Evolutionary conservation across 2,113 vertebrate genomes (phyloP).

Genomic region (Sialia sialis): DNA sequence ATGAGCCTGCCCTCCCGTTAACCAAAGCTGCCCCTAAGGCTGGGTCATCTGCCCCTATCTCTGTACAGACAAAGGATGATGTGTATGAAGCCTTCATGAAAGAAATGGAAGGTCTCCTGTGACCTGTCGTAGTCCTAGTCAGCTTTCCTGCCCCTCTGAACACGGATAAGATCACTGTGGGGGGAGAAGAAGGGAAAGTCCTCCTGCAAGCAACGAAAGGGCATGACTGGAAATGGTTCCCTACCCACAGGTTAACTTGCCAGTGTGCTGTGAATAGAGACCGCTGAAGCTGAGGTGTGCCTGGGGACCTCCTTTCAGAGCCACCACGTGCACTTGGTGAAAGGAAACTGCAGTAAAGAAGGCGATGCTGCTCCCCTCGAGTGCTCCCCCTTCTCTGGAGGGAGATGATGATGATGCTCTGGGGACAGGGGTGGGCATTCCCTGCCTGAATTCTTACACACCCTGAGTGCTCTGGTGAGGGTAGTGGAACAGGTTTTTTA

Average conservation of each 20-base stretch:
- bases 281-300: not conserved
- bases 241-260: constrained; percentile 21
- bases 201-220: not conserved
- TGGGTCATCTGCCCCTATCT: constrained; percentile 74
- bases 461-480: not conserved
- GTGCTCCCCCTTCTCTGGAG: not conserved
- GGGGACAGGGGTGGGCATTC: not conserved
- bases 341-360: not conserved
- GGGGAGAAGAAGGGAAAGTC: not conserved
- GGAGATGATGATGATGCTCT: not conserved
- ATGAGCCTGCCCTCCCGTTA: constrained; percentile 70
- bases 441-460: not conserved
- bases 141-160: constrained; percentile 12
- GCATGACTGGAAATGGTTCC: not conserved
- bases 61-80: constrained; percentile 96
- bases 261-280: not conserved
- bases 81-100: constrained; percentile 99
- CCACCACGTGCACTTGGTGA: not conserved
- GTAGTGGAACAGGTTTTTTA: constrained; percentile 14
- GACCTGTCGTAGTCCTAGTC: constrained; percentile 9
- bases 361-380: not conserved
- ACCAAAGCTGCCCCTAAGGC: constrained; percentile 75
- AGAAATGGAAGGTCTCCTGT: constrained; percentile 96
- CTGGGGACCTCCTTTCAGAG: not conserved
- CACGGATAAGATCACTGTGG: not conserved